Evolutionary conservation across 2,113 vertebrate species (phyloP).

Genomic region (Carettochelys insculpta): DNA sequence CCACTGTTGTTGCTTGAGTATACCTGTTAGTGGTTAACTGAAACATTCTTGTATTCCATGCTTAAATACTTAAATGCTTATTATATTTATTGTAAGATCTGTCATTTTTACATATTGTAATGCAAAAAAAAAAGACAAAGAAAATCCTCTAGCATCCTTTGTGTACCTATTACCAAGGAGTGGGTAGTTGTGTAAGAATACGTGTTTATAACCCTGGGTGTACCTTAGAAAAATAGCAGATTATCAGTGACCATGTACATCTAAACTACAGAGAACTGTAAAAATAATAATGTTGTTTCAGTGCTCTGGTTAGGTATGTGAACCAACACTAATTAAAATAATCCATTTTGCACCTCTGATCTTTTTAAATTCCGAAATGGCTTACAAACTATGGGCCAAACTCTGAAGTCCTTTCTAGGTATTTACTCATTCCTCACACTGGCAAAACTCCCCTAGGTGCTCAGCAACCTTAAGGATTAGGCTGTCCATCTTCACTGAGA

Average conservation of each 20-base stretch:
- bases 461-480: neutral
- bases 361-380: neutral
- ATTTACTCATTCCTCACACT: neutral
- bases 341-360: neutral
- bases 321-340: neutral
- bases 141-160: conserved; percentile 43
- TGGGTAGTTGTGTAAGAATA: conserved; percentile 40
- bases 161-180: conserved; percentile 45
- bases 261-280: neutral
- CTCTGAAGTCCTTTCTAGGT: neutral
- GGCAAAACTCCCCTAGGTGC: neutral
- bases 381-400: neutral
- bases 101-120: conserved; percentile 57
- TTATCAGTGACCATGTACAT: neutral
- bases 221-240: neutral
- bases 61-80: conserved; percentile 50
- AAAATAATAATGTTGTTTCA: neutral
- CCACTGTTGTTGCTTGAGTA: conserved; percentile 36
- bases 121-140: conserved; percentile 42
- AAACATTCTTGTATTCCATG: conserved; percentile 53
- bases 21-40: conserved; percentile 43
- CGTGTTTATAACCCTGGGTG: conserved; percentile 48
- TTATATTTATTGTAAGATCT: conserved; percentile 59
- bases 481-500: no score
- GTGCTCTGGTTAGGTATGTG: neutral